These are phyloP conservation scores for Mercenaria mercenaria DNA, from an alignment of 1,140 invertebrate genomes.

Conservation along the genomic window DNA sequence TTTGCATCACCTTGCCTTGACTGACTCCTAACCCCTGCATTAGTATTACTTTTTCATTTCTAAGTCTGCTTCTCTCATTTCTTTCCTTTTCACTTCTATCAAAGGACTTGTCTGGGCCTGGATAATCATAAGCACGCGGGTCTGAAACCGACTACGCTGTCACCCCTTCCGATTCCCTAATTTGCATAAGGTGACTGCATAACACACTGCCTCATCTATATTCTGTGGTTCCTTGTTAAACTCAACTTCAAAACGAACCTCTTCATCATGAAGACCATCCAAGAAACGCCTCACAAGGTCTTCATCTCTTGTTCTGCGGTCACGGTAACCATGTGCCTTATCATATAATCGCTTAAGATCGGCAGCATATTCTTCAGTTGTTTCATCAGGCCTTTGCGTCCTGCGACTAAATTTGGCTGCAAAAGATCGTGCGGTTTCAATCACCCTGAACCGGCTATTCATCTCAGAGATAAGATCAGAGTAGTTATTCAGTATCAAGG, in stretches of 20 bases:
- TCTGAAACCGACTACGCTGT: background rate
- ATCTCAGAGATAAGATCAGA: constrained; percentile 34
- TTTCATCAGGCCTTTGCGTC: constrained; percentile 32
- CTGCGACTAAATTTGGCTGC: constrained; percentile 36
- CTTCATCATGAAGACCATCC: constrained; percentile 27
- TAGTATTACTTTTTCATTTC: background rate
- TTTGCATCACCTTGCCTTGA: background rate
- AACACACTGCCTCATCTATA: constrained; percentile 54
- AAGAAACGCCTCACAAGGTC: constrained; percentile 56
- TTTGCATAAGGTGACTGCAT: constrained; percentile 38
- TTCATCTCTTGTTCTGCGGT: constrained; percentile 41
- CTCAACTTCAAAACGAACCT: constrained; percentile 52
- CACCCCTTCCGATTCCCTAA: background rate
- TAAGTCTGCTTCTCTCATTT: no score
- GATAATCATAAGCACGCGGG: background rate
- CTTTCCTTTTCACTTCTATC: background rate
- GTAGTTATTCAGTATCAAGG: constrained; percentile 30
- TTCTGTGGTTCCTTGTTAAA: constrained; percentile 51
- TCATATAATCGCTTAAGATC: constrained; percentile 61
- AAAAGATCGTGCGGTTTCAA: constrained; percentile 57
- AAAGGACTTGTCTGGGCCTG: background rate
- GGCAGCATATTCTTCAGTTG: constrained; percentile 58
- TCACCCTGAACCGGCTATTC: constrained; percentile 47
- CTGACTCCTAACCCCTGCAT: background rate
- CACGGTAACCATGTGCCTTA: constrained; percentile 44